Evolutionary conservation across 2,888 invertebrate genomes (phyloP), one percentile per base, ranked within the genome.

Genomic region (Dicycla oo): DNA sequence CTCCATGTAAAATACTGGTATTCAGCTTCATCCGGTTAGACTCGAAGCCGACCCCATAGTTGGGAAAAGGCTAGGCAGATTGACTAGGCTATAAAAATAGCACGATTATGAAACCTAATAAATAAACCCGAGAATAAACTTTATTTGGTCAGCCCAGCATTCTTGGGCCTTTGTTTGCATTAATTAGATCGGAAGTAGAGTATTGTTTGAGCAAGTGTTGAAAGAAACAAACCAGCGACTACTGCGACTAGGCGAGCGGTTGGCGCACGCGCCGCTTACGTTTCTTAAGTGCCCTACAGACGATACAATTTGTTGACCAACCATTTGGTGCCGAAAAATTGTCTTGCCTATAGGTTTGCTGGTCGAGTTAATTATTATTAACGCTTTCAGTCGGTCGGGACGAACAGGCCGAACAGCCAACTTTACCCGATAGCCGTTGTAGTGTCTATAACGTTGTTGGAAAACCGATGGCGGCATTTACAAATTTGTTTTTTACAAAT

Each of bases 121-220:
- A 78, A 80, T 75, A 73, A 81, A 75, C 68, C 66, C 73, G 78
- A 80, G 64, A 77, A 72, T 73, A 65, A 75, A 75, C 74, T 74
- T 86, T 77, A 81, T 82, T 84, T 80, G 66, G 67, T 75, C 73
- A 69, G 78, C 81, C 69, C 78, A 75, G 83, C 89, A 88, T 91
- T 88, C 88, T 85, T 84, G 72, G 63, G 80, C 79, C 72, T 79
- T 86, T 90, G 90, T 89, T 90, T 90, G 88, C 86, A 78, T 88
- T 87, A 87, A 89, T 89, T 86, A 86, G 83, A 90, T 91, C 90
- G 89, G 89, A 91, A 92, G 90, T 90, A 79, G 85, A 86, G 89
- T 88, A 93, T 94, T 94, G 94, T 94, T 94, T 91, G 86, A 91
- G 89, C 91, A 91, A 91, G 93, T 94, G 94, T 91, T 91, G 93